Evolutionary conservation across 2,113 vertebrate species (phyloP).

Genomic region (Cacatua alba): DNA sequence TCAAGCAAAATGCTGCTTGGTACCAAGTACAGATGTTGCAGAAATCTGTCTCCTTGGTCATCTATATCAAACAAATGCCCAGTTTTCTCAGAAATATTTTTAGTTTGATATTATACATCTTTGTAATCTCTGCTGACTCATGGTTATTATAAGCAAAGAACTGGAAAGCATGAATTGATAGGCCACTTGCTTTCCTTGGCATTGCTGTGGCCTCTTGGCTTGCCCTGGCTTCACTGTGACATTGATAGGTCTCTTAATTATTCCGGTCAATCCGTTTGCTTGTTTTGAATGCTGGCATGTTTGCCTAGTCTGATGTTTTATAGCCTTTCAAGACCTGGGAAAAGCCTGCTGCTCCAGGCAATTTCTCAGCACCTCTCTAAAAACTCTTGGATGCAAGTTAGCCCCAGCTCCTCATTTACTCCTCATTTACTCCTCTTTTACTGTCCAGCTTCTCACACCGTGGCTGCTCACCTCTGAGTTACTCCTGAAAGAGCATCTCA

Average conservation of each 20-base stretch:
- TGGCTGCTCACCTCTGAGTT: background rate
- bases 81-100: background rate
- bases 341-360: background rate
- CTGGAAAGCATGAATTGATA: background rate
- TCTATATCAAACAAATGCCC: background rate
- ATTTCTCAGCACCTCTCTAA: background rate
- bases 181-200: background rate
- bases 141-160: background rate
- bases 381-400: background rate
- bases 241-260: background rate
- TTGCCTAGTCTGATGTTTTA: background rate
- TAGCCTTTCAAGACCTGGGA: background rate
- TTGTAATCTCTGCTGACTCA: background rate
- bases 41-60: background rate
- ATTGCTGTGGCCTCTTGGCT: background rate
- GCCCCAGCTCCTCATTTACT: background rate
- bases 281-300: background rate
- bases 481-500: background rate
- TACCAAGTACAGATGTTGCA: background rate
- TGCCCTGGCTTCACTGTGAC: background rate
- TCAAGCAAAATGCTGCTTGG: background rate
- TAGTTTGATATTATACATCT: background rate
- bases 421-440: too few species aligned
- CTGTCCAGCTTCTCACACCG: fast-evolving
- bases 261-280: background rate